A percentile compares a stretch with the other conserved stretches of the same genome.
phyloP scores from a whole-genome alignment of 2,113 vertebrate genomes.

The Dolichotis patagonum region DNA sequence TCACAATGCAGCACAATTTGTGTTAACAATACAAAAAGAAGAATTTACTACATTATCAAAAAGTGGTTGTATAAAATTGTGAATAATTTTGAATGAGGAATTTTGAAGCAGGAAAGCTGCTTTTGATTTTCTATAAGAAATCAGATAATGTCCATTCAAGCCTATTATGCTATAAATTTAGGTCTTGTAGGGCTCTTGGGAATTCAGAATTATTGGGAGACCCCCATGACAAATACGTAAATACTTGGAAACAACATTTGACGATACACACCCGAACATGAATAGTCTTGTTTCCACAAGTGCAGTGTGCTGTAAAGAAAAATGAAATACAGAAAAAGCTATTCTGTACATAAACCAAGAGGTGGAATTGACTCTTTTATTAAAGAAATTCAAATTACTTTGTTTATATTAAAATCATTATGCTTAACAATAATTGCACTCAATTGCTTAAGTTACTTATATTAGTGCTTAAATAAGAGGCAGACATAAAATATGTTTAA shows the following conservation, averaged over 20 bases:
- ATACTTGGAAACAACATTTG: not conserved
- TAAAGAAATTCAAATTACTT: not conserved
- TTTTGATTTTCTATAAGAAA: not conserved
- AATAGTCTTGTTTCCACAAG: not conserved
- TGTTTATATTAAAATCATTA: slow-evolving; percentile 11
- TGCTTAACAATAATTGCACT: not conserved
- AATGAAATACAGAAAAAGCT: not conserved
- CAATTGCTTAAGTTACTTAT: not conserved
- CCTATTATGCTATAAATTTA: not conserved
- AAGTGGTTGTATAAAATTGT: not conserved
- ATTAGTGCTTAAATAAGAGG: not conserved
- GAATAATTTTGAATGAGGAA: not conserved
- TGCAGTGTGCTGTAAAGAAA: not conserved
- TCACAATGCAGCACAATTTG: not conserved
- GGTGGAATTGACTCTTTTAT: not conserved
- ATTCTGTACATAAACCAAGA: not conserved
- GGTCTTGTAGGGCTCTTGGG: not conserved
- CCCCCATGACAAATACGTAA: not conserved
- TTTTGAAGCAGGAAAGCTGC: not conserved
- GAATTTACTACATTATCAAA: not conserved
- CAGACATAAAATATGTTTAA: slow-evolving; percentile 36
- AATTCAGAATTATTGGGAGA: not conserved
- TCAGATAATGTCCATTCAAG: not conserved
- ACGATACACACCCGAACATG: not conserved
- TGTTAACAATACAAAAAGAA: not conserved